Percentiles rank a stretch among this genome's conserved stretches.
phyloP scores from a whole-genome alignment of 2,888 invertebrate species.

The Mimachlamys varia region DNA sequence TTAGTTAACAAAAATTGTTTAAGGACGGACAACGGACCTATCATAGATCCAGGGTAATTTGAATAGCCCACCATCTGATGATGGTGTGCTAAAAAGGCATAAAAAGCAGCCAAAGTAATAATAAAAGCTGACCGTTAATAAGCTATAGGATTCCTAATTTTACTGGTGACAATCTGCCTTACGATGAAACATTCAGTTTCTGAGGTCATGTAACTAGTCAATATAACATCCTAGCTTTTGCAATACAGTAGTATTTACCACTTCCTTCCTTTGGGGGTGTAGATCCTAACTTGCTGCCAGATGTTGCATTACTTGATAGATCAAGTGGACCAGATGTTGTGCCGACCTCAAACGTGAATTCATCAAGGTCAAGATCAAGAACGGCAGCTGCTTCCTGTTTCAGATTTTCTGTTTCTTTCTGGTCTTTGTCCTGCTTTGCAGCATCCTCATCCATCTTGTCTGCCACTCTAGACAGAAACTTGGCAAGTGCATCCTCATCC shows the following conservation, averaged over 20 bases:
- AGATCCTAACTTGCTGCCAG: not conserved
- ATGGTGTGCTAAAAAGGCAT: too few relatives aligned
- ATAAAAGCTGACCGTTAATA: too few relatives aligned
- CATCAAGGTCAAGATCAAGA: not conserved
- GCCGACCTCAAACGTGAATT: not conserved
- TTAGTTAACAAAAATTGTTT: too few relatives aligned
- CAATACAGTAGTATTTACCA: not conserved
- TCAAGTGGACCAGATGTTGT: not conserved
- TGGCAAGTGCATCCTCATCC: constrained; percentile 33
- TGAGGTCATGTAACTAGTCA: too few relatives aligned
- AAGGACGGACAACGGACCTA: too few relatives aligned
- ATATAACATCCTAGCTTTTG: too few relatives aligned
- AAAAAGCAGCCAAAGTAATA: too few relatives aligned
- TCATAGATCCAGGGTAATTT: too few relatives aligned
- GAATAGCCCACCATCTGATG: too few relatives aligned
- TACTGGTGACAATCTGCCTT: too few relatives aligned
- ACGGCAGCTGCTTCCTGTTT: not conserved
- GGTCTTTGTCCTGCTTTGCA: not conserved
- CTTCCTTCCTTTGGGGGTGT: not conserved
- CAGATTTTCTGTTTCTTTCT: not conserved
- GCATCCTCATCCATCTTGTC: constrained; percentile 39
- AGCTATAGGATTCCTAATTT: too few relatives aligned
- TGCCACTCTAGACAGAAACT: constrained; percentile 38
- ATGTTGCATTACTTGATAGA: not conserved
- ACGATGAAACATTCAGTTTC: too few relatives aligned